Evolutionary conservation across 2,797 vertebrate species (phyloP).

Genomic region (Hypotaenidia okinawae): DNA sequence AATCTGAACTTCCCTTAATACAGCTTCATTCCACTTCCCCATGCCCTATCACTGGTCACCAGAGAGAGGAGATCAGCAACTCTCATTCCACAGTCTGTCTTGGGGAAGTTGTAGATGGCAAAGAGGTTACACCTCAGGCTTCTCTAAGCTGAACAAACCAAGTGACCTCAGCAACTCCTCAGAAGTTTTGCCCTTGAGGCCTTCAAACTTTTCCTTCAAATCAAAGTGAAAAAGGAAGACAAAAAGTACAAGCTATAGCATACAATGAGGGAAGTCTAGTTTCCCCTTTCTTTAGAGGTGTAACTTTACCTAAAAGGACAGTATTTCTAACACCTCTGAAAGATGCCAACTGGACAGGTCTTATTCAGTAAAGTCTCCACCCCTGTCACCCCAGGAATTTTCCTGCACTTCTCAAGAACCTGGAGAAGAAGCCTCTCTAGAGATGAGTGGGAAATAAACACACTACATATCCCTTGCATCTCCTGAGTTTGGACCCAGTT

Average conservation of each 20-base stretch:
- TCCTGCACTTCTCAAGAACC: neutral
- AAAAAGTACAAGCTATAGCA: neutral
- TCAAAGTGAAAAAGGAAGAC: neutral
- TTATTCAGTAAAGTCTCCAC: neutral
- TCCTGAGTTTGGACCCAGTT: too few relatives aligned
- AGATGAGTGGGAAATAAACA: neutral
- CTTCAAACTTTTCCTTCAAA: neutral
- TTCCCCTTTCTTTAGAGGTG: neutral
- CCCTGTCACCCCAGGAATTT: neutral
- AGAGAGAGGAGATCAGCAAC: neutral
- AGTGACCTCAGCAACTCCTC: neutral
- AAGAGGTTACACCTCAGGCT: neutral
- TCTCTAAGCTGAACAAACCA: neutral
- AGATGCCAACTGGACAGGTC: neutral
- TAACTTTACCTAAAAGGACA: neutral
- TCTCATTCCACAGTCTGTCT: rapidly evolving
- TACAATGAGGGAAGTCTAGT: neutral
- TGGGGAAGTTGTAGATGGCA: rapidly evolving
- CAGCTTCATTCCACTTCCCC: neutral
- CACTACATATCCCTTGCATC: neutral
- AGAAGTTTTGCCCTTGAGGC: rapidly evolving
- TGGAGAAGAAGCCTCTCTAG: neutral
- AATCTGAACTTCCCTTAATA: neutral
- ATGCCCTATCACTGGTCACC: rapidly evolving
- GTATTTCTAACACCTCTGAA: neutral